Evolutionary conservation across 2,797 vertebrate genomes (phyloP), one percentile per base, ranked within the genome.

Genomic region (Rhyacichthys aspro): DNA sequence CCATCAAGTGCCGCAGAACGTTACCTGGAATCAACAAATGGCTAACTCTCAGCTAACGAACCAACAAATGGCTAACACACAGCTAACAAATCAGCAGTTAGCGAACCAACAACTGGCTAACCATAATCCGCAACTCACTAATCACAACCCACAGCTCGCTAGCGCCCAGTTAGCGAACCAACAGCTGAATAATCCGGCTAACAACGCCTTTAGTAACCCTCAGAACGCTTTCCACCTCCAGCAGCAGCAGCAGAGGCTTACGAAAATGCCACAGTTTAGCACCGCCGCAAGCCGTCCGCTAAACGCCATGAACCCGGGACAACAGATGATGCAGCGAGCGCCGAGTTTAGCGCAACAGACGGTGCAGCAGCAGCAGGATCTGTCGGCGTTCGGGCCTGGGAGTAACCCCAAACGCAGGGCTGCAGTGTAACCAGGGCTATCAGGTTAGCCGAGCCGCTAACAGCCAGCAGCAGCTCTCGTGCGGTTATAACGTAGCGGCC

Each of bases 361-460:
- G 84, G 64, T 72, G 17, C 17, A 10, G 11, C 17, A n/a, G n/a
- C n/a, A 63, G 36, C 95, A 94, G 55, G 96, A 99, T 66, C 82
- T 98, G 77, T 88, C 89, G 1, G 80, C 89, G 9, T 99, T 97
- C 28, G 91, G 85, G 38, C 90, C 89, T 36, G 92, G 93, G 42
- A 88, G 85, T 18, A 89, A 86, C 15, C 9, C 37, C 39, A 85
- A 43, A 92, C 95, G 67, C 88, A 89, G 42, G 93, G 86, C 11
- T 97, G 55, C 95, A 94, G 78, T 98, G 97, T 81, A 92, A 91
- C 89, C 96, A 97, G 74, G 93, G 93, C 50, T 99, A 96, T 89
- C 93, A 95, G 48, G 93, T 96, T 84, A 91, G 70, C 81, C 90
- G 96, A 86, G 92, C 95, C 0, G 70, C 92, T 41, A 88, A 61